Percentiles rank a stretch among this genome's conserved stretches.
Conservation (phyloP, 2,797 vertebrate species). For the Macroramphosus scolopax region DNA sequence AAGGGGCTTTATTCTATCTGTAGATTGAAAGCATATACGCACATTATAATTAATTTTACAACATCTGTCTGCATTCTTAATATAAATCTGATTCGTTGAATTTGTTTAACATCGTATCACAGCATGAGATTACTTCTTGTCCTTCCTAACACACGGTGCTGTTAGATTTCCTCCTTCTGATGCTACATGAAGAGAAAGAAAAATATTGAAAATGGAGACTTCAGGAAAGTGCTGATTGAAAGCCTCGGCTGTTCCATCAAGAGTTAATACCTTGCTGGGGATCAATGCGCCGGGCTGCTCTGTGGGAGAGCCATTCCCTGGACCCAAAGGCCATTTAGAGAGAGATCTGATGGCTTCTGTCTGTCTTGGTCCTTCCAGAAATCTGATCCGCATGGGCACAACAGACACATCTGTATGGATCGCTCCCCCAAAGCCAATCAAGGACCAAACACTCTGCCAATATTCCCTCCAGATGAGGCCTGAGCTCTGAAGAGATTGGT, state of each 20-base stretch:
- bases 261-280: slow-evolving; percentile 39
- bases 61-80: too few species aligned
- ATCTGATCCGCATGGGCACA: slow-evolving; percentile 65
- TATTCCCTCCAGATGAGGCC: slow-evolving; percentile 70
- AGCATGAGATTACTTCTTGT: too few species aligned
- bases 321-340: slow-evolving; percentile 58
- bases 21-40: too few species aligned
- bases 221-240: slow-evolving; percentile 32
- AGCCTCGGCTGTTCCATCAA: slow-evolving; percentile 44
- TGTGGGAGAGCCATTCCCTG: slow-evolving; percentile 47
- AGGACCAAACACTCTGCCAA: slow-evolving; percentile 72
- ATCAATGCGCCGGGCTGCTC: slow-evolving; percentile 53
- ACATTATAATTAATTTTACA: too few species aligned
- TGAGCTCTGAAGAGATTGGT: slow-evolving; percentile 51
- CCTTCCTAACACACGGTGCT: too few species aligned
- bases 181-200: too few species aligned
- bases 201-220: slow-evolving; percentile 26
- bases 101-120: too few species aligned
- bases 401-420: slow-evolving; percentile 72
- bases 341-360: slow-evolving; percentile 63
- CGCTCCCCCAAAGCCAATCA: slow-evolving; percentile 70
- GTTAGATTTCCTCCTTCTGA: too few species aligned
- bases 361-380: slow-evolving; percentile 53
- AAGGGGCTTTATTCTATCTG: too few species aligned
- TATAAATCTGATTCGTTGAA: too few species aligned